Evolutionary conservation across 2,113 vertebrate species (phyloP).

Genomic region (Zingel zingel): DNA sequence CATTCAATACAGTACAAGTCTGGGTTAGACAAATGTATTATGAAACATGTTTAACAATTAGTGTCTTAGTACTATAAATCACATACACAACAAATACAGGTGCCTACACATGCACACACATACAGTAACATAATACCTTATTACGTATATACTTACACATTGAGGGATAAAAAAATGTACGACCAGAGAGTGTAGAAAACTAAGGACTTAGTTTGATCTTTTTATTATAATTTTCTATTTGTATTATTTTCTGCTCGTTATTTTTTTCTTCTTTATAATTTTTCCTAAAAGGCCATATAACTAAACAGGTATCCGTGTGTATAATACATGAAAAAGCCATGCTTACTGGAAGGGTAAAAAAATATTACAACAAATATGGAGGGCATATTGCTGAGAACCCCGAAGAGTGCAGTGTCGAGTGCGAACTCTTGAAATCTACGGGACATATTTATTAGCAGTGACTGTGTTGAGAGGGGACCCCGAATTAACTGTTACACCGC

Average conservation of each 20-base stretch:
- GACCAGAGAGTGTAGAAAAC: background rate
- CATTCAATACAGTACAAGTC: background rate
- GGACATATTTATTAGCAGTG: too few relatives aligned
- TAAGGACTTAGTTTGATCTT: background rate
- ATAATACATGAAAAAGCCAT: too few relatives aligned
- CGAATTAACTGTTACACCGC: too few relatives aligned
- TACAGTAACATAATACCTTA: background rate
- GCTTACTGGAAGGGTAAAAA: background rate
- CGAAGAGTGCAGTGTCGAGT: too few relatives aligned
- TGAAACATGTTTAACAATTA: background rate
- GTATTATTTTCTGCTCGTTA: background rate
- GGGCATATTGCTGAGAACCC: too few relatives aligned
- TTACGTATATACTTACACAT: background rate
- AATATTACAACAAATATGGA: background rate
- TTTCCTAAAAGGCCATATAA: background rate
- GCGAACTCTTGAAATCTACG: too few relatives aligned
- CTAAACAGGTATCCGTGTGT: background rate
- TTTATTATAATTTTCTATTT: background rate
- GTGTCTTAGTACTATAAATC: background rate
- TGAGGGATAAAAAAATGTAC: background rate
- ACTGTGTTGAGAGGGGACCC: too few relatives aligned
- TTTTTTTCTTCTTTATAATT: background rate
- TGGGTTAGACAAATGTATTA: conserved; percentile 13
- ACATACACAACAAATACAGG: background rate
- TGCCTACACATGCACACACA: background rate